A percentile compares a stretch with the other conserved stretches of the same genome.
These are phyloP conservation scores for Columba janthina DNA, from an alignment of 2,113 vertebrate species.

Conservation along the genomic window DNA sequence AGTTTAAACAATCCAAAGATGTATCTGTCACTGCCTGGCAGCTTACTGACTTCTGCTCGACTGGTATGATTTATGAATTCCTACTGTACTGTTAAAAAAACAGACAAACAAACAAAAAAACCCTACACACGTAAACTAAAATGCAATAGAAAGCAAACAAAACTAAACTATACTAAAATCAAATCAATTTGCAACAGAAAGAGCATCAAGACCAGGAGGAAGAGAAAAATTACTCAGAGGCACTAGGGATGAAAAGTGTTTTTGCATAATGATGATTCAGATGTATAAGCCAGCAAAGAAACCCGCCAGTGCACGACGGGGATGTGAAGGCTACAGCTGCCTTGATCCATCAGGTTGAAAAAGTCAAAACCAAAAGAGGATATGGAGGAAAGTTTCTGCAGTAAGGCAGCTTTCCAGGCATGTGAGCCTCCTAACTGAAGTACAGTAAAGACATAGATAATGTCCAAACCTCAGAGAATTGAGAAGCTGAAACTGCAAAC, in stretches of 20 bases:
- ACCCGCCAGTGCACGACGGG: no score
- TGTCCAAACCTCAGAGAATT: background rate
- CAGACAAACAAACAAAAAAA: no score
- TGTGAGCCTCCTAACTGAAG: rapidly evolving
- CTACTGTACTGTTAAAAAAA: background rate
- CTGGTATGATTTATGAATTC: background rate
- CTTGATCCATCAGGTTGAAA: background rate
- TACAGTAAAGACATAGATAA: background rate
- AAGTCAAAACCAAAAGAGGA: background rate
- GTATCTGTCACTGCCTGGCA: background rate
- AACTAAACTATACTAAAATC: background rate
- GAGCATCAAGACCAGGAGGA: background rate
- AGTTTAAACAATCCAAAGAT: background rate
- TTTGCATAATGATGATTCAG: background rate
- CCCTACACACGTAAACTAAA: background rate
- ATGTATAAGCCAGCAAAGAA: background rate
- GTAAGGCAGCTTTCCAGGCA: background rate
- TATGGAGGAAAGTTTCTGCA: background rate
- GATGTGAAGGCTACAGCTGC: background rate
- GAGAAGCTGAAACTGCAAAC: background rate
- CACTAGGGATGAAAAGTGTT: background rate
- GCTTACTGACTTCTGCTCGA: background rate
- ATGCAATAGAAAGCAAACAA: background rate
- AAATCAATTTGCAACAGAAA: background rate
- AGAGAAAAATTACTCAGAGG: background rate